Conservation (phyloP, 2,113 vertebrate genomes). For the Polypterus bichir region DNA sequence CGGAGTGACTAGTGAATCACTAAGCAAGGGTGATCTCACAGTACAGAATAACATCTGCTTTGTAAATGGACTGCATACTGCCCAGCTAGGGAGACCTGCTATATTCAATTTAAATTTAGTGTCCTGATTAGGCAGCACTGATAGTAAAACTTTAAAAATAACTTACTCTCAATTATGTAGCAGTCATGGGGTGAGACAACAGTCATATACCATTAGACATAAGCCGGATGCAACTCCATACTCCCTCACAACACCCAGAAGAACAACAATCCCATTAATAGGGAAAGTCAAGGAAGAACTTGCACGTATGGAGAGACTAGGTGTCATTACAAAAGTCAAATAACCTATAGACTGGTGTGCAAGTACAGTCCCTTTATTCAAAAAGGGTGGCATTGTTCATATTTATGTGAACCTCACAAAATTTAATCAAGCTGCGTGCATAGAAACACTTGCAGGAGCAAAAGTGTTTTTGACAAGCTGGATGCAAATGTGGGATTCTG, state of each 20-base stretch:
- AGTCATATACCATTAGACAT: constrained; percentile 4
- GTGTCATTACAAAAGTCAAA: background rate
- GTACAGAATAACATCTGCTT: constrained; percentile 1
- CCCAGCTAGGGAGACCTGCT: background rate
- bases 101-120: background rate
- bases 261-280: background rate
- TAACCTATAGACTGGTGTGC: background rate
- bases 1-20: too few relatives aligned
- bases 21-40: too few relatives aligned
- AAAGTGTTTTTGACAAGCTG: background rate
- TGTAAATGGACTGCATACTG: background rate
- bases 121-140: background rate
- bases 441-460: background rate
- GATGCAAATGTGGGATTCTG: background rate
- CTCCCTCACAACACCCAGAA: background rate
- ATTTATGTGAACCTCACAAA: background rate
- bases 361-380: background rate
- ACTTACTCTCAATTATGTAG: background rate
- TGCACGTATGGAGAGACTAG: background rate
- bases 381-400: background rate
- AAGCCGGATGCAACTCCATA: background rate
- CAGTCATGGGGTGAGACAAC: background rate
- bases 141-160: background rate
- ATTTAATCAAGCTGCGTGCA: background rate
- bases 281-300: background rate